phyloP scores from a whole-genome alignment of 2,797 vertebrate species.

The Mallotus villosus region DNA sequence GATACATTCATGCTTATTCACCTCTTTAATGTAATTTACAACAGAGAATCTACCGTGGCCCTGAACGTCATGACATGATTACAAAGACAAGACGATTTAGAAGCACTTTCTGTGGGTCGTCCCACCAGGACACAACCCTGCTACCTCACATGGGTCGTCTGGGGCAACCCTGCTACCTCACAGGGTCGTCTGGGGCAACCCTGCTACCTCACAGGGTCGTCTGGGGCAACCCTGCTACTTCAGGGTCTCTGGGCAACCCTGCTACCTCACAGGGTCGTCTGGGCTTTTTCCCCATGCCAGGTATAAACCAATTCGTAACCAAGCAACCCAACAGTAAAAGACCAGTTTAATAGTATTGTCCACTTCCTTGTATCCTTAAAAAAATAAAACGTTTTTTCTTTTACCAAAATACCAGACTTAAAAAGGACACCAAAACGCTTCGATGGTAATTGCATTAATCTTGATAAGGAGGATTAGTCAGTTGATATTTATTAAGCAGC shows the following conservation, averaged over 20 bases:
- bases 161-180: neutral
- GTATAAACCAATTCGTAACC: too few relatives aligned
- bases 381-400: too few relatives aligned
- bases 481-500: neutral
- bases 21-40: neutral
- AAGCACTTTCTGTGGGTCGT: neutral
- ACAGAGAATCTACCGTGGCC: neutral
- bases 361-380: too few relatives aligned
- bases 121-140: neutral
- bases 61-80: neutral
- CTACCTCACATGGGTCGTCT: constrained; percentile 5
- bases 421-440: too few relatives aligned
- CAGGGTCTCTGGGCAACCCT: too few relatives aligned
- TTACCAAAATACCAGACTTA: too few relatives aligned
- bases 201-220: neutral
- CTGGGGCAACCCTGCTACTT: too few relatives aligned
- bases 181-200: neutral
- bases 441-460: too few relatives aligned
- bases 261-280: constrained; percentile 3
- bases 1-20: neutral
- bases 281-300: neutral
- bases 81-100: constrained; percentile 5
- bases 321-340: too few relatives aligned
- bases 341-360: too few relatives aligned
- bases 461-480: too few relatives aligned